Base-by-base conservation (phyloP, 2,888 invertebrate genomes). In the Parnassius smintheus region DNA sequence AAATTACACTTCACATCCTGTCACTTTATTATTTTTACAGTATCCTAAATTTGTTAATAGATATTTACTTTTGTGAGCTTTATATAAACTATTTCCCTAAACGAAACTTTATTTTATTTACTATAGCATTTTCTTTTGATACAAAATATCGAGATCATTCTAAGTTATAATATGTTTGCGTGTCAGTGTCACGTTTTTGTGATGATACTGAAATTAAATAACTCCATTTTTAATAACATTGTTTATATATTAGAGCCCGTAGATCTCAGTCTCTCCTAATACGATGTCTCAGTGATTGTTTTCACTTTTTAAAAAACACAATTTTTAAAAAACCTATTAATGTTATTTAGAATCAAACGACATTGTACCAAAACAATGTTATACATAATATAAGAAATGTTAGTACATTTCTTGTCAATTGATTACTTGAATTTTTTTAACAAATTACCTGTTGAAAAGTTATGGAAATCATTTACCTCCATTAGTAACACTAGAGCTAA, bases 401-500 rank as follows among this genome's bases (percentile, higher is more conserved):
- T 49, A 86, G 81, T 67, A 90, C 89, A 65, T 77, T 89, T 7
- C n/a, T n/a, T n/a, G n/a, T 72, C 87, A 52, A 74, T 86, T 60
- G 75, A 79, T 72, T 78, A 79, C 76, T 76, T 92, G 80, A 83
- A 87, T 82, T 96, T 96, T 75, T 96, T 95, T 74, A 94, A 94
- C 72, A 96, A 94, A 92, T 88, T 95, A 65, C 94, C 96, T 52
- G 98, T 97, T 41, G 94, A 96, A n/a, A 93, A 95, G 62, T 88
- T 99, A 69, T 99, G 99, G 99, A 97, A 98, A 80, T 96, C 98
- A 57, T 96, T 98, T 0, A 97, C 96, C 4, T 96, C 97, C 69
- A 98, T 99, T n/a, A 99, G 99, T 93, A 98, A 98, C 93, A 97
- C 98, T 64, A 99, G 99, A 64, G 95, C 94, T 69, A 98, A 98